Evolutionary conservation across 1,140 invertebrate species (phyloP).

Genomic region (Rhagoletis zephyria): DNA sequence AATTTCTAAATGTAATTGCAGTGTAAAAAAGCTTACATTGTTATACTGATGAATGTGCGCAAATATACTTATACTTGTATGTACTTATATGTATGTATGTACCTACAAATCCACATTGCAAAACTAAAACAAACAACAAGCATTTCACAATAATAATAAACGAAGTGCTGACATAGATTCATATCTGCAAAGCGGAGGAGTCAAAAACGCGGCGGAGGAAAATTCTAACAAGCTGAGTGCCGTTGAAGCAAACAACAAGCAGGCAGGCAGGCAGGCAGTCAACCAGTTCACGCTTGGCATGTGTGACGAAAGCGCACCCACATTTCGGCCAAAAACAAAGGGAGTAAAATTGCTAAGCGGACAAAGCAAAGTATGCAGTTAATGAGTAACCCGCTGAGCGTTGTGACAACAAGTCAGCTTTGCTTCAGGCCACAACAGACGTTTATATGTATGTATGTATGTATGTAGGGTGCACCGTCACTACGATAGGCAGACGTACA

Average conservation of each 20-base stretch:
- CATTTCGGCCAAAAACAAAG: constrained; percentile 12
- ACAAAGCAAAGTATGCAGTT: neutral
- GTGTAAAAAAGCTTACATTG: neutral
- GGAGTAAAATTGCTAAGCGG: constrained; percentile 5
- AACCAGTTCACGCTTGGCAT: constrained; percentile 22
- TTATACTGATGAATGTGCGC: neutral
- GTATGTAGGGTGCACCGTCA: neutral
- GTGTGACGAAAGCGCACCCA: constrained; percentile 48
- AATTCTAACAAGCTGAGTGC: constrained; percentile 37
- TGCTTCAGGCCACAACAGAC: neutral
- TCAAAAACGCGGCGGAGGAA: constrained; percentile 5
- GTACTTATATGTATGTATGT: no score
- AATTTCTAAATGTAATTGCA: no score
- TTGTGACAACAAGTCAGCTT: constrained; percentile 15
- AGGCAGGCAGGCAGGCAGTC: neutral
- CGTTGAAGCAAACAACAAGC: neutral
- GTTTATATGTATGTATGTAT: neutral
- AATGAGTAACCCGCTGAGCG: constrained; percentile 40
- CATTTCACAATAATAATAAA: constrained; percentile 58
- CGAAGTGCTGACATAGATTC: constrained; percentile 71
- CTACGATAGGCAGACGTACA: neutral
- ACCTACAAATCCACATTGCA: no score
- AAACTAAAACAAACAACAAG: neutral
- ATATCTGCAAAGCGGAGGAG: constrained; percentile 59
- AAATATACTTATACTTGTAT: neutral